Evolutionary conservation across 2,113 vertebrate species (phyloP).

Genomic region (Excalfactoria chinensis): DNA sequence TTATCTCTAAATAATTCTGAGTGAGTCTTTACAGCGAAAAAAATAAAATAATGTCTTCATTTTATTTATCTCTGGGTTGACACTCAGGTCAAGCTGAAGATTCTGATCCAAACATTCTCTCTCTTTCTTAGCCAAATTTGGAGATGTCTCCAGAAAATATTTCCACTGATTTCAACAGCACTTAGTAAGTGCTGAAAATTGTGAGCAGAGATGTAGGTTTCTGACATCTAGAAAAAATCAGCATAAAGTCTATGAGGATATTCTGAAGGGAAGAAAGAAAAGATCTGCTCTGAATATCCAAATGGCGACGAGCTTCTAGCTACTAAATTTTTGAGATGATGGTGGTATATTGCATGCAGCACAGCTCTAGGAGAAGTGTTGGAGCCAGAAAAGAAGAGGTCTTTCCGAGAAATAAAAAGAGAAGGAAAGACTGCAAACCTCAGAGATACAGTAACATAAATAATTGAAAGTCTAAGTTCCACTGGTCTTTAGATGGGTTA

Average conservation of each 20-base stretch:
- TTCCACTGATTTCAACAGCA: background rate
- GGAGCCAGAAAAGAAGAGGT: background rate
- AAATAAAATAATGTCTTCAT: background rate
- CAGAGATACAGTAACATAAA: background rate
- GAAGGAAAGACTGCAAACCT: background rate
- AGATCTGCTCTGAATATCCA: background rate
- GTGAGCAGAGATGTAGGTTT: background rate
- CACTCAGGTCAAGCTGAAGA: conserved; percentile 8
- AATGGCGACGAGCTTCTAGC: background rate
- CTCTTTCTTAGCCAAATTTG: background rate
- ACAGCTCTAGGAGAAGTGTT: background rate
- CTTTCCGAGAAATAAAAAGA: background rate
- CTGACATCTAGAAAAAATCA: background rate
- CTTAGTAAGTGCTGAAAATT: background rate
- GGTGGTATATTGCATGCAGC: background rate
- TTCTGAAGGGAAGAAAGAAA: background rate
- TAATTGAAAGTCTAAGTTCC: background rate
- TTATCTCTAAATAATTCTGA: background rate
- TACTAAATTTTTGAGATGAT: background rate
- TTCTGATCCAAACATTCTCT: conserved; percentile 30
- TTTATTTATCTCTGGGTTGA: conserved; percentile 24
- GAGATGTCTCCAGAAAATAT: background rate
- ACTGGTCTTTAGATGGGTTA: background rate
- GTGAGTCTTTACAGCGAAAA: background rate
- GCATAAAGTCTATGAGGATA: background rate